Evolutionary conservation across 2,888 invertebrate species (phyloP).

Genomic region (Zelleria hepariella): DNA sequence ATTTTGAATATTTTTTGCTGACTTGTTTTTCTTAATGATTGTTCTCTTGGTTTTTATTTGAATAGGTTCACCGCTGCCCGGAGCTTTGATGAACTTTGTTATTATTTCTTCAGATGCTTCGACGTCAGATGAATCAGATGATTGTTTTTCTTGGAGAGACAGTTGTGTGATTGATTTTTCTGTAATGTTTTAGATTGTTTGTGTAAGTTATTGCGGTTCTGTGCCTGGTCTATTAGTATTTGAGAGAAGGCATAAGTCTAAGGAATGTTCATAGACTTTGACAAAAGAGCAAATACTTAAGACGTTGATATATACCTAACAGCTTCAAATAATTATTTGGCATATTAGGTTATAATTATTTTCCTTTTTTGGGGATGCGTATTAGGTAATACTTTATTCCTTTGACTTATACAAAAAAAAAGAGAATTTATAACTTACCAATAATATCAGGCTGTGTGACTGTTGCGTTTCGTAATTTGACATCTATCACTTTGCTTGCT

Average conservation of each 20-base stretch:
- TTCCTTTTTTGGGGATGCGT: too few species aligned
- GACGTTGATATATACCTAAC: too few species aligned
- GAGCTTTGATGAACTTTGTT: slow-evolving; percentile 68
- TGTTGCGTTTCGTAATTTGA: slow-evolving; percentile 23
- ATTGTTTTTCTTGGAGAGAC: slow-evolving; percentile 16
- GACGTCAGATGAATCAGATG: slow-evolving; percentile 51
- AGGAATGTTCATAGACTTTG: too few species aligned
- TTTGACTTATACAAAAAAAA: slow-evolving; percentile 8
- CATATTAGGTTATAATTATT: too few species aligned
- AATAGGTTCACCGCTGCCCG: slow-evolving; percentile 64
- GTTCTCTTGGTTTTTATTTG: slow-evolving; percentile 73
- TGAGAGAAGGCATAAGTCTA: too few species aligned
- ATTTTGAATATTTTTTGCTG: slow-evolving; percentile 17
- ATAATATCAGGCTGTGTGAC: slow-evolving; percentile 40
- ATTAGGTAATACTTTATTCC: too few species aligned
- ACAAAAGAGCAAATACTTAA: too few species aligned
- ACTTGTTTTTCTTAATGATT: slow-evolving; percentile 59
- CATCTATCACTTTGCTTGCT: slow-evolving; percentile 34
- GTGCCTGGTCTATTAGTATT: background rate
- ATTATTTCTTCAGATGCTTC: slow-evolving; percentile 74
- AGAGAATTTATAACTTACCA: slow-evolving; percentile 46
- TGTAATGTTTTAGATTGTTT: slow-evolving; percentile 27
- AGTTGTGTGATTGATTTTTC: slow-evolving; percentile 24
- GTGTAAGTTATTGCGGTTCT: slow-evolving; percentile 7
- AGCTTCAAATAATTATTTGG: too few species aligned